Base-by-base conservation (phyloP, 2,113 vertebrate genomes). In the Aspiorhynchus laticeps region DNA sequence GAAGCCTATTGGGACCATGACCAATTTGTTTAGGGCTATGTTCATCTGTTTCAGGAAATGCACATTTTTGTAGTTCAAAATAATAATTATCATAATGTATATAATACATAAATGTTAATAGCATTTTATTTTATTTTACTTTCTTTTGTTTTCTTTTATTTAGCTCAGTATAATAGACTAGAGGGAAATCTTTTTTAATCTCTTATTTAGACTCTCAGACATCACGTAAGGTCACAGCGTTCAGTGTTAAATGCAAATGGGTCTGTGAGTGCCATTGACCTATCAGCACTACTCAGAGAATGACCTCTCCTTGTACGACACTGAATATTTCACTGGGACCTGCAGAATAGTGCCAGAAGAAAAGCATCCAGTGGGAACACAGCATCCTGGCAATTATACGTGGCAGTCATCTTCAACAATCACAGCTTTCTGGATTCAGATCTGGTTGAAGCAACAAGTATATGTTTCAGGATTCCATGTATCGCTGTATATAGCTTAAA, bases 241-340 rank as follows among this genome's bases (percentile, higher is more conserved):
- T 80, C 80, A 51, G 51, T 53, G 46, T 79, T 69, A 48, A 86
- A 86, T 86, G 85, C 85, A 80, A 86, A 86, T 86, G 59, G 59
- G 14, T 48, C 41, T 41, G 10, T 78, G 80, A 88, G 80, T 74
- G 75, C 33, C 36, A 51, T 31, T 88, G 85, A 86, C 80, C 51
- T 79, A 63, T 59, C 59, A 33, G 19, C 26, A 74, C n/a, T 28
- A n/a, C 80, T 83, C 28, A 80, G 31, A 85, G 19, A 85, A 73
- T 80, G 81, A 79, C 28, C 56, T 38, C 71, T 61, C 48, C 56
- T 71, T 83, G 11, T 83, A 51, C 11, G 0, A 36, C 21, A 71
- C 41, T 36, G 43, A 48, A 53, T 71, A 83, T 83, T 83, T 71
- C 26, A 51, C 43, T 36, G 19, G 43, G 19, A 83, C 14, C 31